Percentiles rank a stretch among this genome's conserved stretches.
These are phyloP conservation scores for Drosophila antonietae DNA, from an alignment of 2,888 invertebrate species.

Conservation along the genomic window DNA sequence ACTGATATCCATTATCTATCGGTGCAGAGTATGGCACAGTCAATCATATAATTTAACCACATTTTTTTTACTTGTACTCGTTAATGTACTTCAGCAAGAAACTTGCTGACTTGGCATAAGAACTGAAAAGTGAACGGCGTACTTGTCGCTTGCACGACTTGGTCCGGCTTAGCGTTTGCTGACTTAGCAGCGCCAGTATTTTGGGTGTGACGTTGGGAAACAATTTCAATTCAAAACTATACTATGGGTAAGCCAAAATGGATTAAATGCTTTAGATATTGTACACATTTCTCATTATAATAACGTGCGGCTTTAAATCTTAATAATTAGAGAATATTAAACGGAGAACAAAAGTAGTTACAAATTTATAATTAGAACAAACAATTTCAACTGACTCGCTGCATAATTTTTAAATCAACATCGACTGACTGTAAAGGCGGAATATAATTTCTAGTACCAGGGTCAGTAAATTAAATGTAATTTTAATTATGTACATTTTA, in stretches of 20 bases:
- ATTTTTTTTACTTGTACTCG: neutral
- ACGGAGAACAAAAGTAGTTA: neutral
- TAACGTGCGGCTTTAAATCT: neutral
- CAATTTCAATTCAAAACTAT: constrained; percentile 22
- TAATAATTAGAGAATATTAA: neutral
- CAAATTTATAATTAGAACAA: neutral
- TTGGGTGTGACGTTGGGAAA: constrained; percentile 64
- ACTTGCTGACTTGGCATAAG: constrained; percentile 49
- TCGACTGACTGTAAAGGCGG: neutral
- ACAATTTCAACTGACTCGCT: neutral
- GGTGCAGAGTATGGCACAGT: constrained; percentile 4
- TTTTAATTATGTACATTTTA: constrained; percentile 45
- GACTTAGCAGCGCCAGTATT: constrained; percentile 31
- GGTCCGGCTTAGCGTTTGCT: constrained; percentile 30
- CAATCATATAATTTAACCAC: neutral
- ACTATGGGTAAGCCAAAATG: constrained; percentile 35
- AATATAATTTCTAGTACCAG: neutral
- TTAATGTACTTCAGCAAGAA: constrained; percentile 14
- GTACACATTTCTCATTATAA: constrained; percentile 10
- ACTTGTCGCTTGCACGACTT: constrained; percentile 23
- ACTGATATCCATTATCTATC: neutral
- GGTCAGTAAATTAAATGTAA: constrained; percentile 30
- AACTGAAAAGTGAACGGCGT: constrained; percentile 69
- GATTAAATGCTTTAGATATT: constrained; percentile 7
- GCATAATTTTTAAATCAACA: neutral